phyloP scores from a whole-genome alignment of 2,888 invertebrate species.

The Drosophila prostipennis region DNA sequence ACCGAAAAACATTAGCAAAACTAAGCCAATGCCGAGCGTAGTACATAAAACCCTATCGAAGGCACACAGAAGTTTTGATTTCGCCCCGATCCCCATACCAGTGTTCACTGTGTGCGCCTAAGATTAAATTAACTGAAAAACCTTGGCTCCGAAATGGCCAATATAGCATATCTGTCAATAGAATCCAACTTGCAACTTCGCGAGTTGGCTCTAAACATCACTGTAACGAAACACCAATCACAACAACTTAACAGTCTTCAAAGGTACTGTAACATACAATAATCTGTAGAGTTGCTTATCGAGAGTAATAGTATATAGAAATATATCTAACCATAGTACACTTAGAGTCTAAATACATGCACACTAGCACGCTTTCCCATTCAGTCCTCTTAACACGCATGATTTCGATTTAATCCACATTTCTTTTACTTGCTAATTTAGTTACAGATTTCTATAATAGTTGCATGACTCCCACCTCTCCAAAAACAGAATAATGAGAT shows the following conservation, averaged over 20 bases:
- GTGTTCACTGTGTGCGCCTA: constrained; percentile 25
- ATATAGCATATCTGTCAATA: constrained; percentile 21
- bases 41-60: neutral
- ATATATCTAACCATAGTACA: constrained; percentile 29
- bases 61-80: neutral
- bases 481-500: neutral
- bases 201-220: constrained; percentile 24
- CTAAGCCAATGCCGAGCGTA: constrained; percentile 9
- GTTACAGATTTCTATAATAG: constrained; percentile 5
- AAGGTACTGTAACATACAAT: constrained; percentile 43
- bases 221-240: constrained; percentile 53
- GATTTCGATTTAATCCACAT: constrained; percentile 16
- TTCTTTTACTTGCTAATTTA: neutral
- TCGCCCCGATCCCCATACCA: neutral
- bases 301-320: constrained; percentile 14
- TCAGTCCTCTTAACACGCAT: constrained; percentile 18
- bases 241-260: constrained; percentile 7
- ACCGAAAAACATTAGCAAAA: neutral
- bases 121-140: constrained; percentile 5
- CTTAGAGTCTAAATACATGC: constrained; percentile 13
- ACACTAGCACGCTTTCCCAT: constrained; percentile 34
- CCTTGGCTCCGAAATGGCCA: constrained; percentile 1
- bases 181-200: neutral
- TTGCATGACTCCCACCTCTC: constrained; percentile 8
- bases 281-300: constrained; percentile 33